phyloP scores from a whole-genome alignment of 1,140 invertebrate genomes.

The Vanessa tameamea region DNA sequence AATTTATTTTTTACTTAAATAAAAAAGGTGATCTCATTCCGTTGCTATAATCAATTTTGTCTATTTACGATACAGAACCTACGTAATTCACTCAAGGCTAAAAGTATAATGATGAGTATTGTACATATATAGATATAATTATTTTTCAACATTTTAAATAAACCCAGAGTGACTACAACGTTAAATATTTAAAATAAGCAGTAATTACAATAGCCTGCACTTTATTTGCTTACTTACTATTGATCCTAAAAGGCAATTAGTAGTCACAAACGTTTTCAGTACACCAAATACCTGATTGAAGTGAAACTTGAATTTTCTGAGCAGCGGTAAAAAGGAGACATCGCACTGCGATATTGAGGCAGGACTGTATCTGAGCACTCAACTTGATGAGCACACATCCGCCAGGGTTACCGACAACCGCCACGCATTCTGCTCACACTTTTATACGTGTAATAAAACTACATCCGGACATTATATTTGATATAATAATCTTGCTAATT shows the following conservation, averaged over 20 bases:
- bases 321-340: conserved; percentile 51
- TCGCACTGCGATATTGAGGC: conserved; percentile 49
- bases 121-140: background rate
- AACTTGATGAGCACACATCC: conserved; percentile 53
- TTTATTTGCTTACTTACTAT: too few species aligned
- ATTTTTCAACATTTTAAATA: too few species aligned
- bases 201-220: background rate
- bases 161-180: too few species aligned
- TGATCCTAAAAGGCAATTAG: too few species aligned
- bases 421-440: conserved; percentile 13
- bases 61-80: background rate
- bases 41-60: background rate
- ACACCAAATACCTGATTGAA: conserved; percentile 41
- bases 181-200: background rate
- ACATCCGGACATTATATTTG: background rate
- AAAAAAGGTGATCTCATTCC: background rate
- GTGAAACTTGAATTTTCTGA: conserved; percentile 49
- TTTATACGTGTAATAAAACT: conserved; percentile 29
- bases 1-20: background rate
- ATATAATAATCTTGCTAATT: background rate
- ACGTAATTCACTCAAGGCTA: background rate
- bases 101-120: background rate
- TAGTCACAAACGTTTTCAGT: conserved; percentile 27
- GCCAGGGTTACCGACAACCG: conserved; percentile 37
- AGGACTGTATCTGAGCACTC: conserved; percentile 46